Conservation (phyloP, 2,888 invertebrate species). For the Sisyra nigra region DNA sequence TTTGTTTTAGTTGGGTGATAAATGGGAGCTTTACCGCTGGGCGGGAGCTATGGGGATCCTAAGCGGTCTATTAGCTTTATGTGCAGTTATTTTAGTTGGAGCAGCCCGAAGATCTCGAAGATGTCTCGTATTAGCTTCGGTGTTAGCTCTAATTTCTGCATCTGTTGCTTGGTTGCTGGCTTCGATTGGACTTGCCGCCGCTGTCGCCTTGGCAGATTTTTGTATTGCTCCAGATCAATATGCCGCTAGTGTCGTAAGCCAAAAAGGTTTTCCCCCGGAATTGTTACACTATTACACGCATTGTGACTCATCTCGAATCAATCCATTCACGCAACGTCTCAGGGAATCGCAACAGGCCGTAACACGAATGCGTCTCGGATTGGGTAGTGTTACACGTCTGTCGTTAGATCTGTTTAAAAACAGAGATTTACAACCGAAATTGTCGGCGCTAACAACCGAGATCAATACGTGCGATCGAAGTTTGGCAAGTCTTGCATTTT, state of each 20-base stretch:
- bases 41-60: slow-evolving; percentile 79
- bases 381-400: slow-evolving; percentile 20
- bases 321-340: slow-evolving; percentile 66
- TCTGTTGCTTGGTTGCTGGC: slow-evolving; percentile 80
- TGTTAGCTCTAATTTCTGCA: slow-evolving; percentile 71
- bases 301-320: slow-evolving; percentile 63
- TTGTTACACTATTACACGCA: slow-evolving; percentile 65
- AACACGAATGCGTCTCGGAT: slow-evolving; percentile 28
- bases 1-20: slow-evolving; percentile 43
- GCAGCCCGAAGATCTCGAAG: slow-evolving; percentile 79
- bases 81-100: slow-evolving; percentile 78
- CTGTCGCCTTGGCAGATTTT: slow-evolving; percentile 69
- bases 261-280: slow-evolving; percentile 35
- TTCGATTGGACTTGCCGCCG: slow-evolving; percentile 68
- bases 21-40: slow-evolving; percentile 67
- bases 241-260: slow-evolving; percentile 4
- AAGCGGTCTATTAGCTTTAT: slow-evolving; percentile 70
- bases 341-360: slow-evolving; percentile 61
- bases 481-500: slow-evolving; percentile 46
- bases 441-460: slow-evolving; percentile 52
- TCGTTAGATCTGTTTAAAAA: slow-evolving; percentile 25
- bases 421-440: slow-evolving; percentile 45
- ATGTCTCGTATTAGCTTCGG: slow-evolving; percentile 78
- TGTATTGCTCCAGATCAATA: slow-evolving; percentile 48
- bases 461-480: slow-evolving; percentile 59